Evolutionary conservation across 2,888 invertebrate species (phyloP), one percentile per base, ranked within the genome.

Genomic region (Pseudolycoriella hygida): DNA sequence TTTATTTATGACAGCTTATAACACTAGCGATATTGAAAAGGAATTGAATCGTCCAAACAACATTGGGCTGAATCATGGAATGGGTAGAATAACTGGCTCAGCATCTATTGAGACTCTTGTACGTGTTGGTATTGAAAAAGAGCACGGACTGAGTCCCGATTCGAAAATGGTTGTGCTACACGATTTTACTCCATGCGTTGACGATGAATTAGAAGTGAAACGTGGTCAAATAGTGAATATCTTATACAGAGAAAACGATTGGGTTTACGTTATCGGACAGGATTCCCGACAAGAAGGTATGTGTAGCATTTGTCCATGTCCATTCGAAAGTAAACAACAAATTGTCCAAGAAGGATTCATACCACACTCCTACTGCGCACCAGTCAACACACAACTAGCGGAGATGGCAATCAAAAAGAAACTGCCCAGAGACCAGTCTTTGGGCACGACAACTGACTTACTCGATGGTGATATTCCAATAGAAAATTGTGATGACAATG

Each of bases 151-250:
- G 6, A 87, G 89, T 50, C 89, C 90, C 0, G 90, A 90, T 60
- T 89, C 88, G 43, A 90, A 90, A 69, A 90, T 92, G 89, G 85
- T 92, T 49, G 90, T 92, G 32, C 68, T 92, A 10, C 90, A 92
- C 61, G 92, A 93, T 61, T 94, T 94, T 61, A 85, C 85, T 12
- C 92, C 93, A 0, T 92, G 92, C 60, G 93, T 92, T 2, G 90
- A 93, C 60, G 92, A 93, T 64, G 93, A 94, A 60, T 69, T 94
- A 40, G 86, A 88, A 70, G 80, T 80, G 19, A 83, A 81, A 64
- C 72, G 92, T 44, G 93, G 94, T 44, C 88, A 87, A 73, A 78
- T 89, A 58, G 92, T 93, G n/a, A 89, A 90, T 67, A 82, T 93
- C 49, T 67, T 94, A 50, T 94, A 94, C 64, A 74, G 90, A 53